phyloP scores from a whole-genome alignment of 2,797 vertebrate species.

The Cichlasoma orientale region DNA sequence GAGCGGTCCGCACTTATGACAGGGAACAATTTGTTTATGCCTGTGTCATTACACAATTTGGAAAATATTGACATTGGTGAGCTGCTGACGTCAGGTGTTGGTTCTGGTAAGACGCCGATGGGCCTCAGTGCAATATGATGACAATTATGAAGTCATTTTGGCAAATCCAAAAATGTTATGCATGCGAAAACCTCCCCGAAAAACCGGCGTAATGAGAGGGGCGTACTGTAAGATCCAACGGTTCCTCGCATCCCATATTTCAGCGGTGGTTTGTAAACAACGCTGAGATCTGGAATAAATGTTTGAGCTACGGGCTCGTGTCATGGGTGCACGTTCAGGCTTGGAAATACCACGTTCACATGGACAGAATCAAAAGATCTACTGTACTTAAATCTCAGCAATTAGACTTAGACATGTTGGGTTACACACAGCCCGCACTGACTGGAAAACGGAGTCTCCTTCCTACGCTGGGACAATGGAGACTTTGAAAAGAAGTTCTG shows the following conservation, averaged over 20 bases:
- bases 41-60: conserved; percentile 31
- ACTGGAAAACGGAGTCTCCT: conserved; percentile 59
- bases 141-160: conserved; percentile 51
- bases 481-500: conserved; percentile 57
- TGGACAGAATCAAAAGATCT: conserved; percentile 62
- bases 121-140: conserved; percentile 34
- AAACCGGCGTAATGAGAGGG: conserved; percentile 50
- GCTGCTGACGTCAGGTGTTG: conserved; percentile 40
- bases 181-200: conserved; percentile 22
- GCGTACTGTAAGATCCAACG: conserved; percentile 12
- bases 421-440: conserved; percentile 43
- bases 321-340: conserved; percentile 39
- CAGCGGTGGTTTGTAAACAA: conserved; percentile 72
- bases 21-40: conserved; percentile 34
- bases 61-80: conserved; percentile 38
- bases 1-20: conserved; percentile 14
- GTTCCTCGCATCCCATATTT: conserved; percentile 54
- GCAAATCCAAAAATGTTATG: conserved; percentile 35
- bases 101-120: conserved; percentile 40
- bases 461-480: conserved; percentile 47
- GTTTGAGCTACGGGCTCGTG: conserved; percentile 51
- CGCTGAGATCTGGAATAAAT: conserved; percentile 56
- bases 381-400: conserved; percentile 56
- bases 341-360: conserved; percentile 57
- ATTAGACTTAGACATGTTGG: conserved; percentile 56